phyloP scores from a whole-genome alignment of 2,888 invertebrate species.

The Nemapogon koenigi region DNA sequence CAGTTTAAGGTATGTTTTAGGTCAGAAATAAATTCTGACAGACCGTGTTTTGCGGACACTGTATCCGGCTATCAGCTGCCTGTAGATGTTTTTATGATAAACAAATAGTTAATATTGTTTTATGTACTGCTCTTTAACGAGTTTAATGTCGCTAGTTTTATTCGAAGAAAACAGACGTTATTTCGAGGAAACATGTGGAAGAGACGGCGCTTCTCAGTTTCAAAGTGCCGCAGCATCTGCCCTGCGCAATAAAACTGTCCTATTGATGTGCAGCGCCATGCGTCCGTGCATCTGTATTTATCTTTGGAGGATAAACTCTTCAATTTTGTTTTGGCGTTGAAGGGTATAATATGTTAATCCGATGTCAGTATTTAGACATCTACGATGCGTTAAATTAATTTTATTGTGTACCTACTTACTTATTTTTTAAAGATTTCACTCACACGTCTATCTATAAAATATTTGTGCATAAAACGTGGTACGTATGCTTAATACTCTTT shows the following conservation, averaged over 20 bases:
- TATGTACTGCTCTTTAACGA: conserved; percentile 42
- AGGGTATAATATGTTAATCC: conserved; percentile 4
- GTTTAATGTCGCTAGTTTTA: conserved; percentile 53
- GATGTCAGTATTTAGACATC: too few species aligned
- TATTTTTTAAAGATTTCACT: too few species aligned
- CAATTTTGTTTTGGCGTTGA: conserved; percentile 8
- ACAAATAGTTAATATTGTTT: conserved; percentile 52
- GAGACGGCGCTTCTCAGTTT: conserved; percentile 53
- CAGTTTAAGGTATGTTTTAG: too few species aligned
- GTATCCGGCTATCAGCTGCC: conserved; percentile 18
- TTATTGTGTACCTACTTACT: too few species aligned
- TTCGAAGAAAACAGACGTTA: conserved; percentile 62
- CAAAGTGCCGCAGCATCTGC: conserved; percentile 51
- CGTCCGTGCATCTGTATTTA: conserved; percentile 8
- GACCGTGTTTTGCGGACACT: conserved; percentile 7
- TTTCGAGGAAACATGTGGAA: conserved; percentile 62
- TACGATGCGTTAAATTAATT: too few species aligned
- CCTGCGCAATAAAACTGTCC: conserved; percentile 34
- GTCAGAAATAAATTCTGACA: too few species aligned
- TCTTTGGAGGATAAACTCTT: conserved; percentile 8
- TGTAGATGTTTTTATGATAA: conserved; percentile 38
- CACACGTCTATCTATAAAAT: too few species aligned
- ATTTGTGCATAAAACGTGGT: too few species aligned
- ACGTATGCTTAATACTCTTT: too few species aligned
- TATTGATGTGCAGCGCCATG: conserved; percentile 26